Percentiles rank a stretch among this genome's conserved stretches.
Evolutionary conservation across 2,888 invertebrate species (phyloP).

Genomic region (Stomorhina lunata): DNA sequence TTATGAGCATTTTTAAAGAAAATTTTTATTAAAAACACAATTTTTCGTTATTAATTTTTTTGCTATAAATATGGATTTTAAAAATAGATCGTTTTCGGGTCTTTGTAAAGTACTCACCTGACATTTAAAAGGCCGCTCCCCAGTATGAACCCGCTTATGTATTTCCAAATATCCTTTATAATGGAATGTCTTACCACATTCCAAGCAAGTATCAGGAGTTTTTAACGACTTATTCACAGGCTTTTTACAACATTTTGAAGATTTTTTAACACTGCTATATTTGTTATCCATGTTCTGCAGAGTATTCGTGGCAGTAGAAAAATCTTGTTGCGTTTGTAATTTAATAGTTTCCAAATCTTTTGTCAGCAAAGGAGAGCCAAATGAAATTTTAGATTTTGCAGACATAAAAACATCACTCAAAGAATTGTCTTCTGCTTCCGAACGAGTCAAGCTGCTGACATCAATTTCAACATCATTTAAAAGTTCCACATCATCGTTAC

Average conservation of each 20-base stretch:
- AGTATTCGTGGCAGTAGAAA: neutral
- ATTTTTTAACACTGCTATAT: neutral
- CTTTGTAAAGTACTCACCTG: slow-evolving; percentile 64
- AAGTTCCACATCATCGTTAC: slow-evolving; percentile 68
- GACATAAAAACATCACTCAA: slow-evolving; percentile 68
- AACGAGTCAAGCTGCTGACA: slow-evolving; percentile 72
- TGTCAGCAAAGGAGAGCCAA: slow-evolving; percentile 9
- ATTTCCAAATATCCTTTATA: slow-evolving; percentile 73
- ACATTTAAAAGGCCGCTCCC: slow-evolving; percentile 74
- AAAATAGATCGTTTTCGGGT: too few species aligned
- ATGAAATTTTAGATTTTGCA: slow-evolving; percentile 31
- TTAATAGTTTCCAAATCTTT: slow-evolving; percentile 10
- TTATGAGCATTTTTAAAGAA: too few species aligned
- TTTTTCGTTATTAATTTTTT: too few species aligned
- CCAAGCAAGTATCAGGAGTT: slow-evolving; percentile 71
- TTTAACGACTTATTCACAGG: slow-evolving; percentile 62
- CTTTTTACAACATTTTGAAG: neutral
- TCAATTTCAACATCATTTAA: slow-evolving; percentile 73
- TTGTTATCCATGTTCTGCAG: neutral
- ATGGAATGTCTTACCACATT: slow-evolving; percentile 73
- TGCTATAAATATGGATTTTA: too few species aligned
- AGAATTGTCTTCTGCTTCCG: slow-evolving; percentile 72
- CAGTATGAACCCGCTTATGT: slow-evolving; percentile 73
- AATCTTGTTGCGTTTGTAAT: neutral
- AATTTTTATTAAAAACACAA: too few species aligned